Evolutionary conservation across 2,888 invertebrate species (phyloP), one percentile per base, ranked within the genome.

Genomic region (Latrodectus elegans): DNA sequence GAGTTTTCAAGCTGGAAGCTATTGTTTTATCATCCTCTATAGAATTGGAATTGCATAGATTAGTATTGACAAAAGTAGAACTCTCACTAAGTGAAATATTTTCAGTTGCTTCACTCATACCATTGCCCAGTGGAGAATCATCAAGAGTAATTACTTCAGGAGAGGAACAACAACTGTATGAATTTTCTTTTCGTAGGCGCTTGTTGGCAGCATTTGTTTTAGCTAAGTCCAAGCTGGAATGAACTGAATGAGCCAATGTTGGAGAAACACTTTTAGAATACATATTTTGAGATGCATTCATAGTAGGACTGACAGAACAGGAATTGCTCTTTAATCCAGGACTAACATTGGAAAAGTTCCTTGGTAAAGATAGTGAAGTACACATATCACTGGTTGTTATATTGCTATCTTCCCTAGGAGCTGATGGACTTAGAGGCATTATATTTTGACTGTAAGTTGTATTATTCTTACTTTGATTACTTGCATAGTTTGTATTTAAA

Each of bases 171-270:
- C 67, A 72, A 68, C 64, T 64, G 68, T 65, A 70, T 22, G 65
- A 17, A 70, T 71, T 70, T 75, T 90, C 92, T 93, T 93, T 94
- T 92, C 93, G 93, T 55, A 93, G 91, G 70, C 94, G 92, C 90
- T 94, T 94, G 90, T 93, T 93, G 73, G 93, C 93, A 91, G 93
- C 93, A 92, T 93, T 93, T 89, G 88, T 90, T 82, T 88, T 90
- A 72, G 89, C 89, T 75, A 90, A 89, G 79, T 89, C 90, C 64
- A 89, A 71, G 73, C 70, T 84, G 88, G 88, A 89, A 89, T 89
- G 89, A 70, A 72, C 73, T 67, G 76, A 77, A 79, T 53, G 74
- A n/a, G 82, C 55, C 52, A 68, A 67, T 22, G 78, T 70, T 26
- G 89, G 76, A 51, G 87, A 84, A 38, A 73, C 84, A 65, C 49